These are phyloP conservation scores for Dascyllus trimaculatus DNA, from an alignment of 2,113 vertebrate genomes.

Conservation along the genomic window DNA sequence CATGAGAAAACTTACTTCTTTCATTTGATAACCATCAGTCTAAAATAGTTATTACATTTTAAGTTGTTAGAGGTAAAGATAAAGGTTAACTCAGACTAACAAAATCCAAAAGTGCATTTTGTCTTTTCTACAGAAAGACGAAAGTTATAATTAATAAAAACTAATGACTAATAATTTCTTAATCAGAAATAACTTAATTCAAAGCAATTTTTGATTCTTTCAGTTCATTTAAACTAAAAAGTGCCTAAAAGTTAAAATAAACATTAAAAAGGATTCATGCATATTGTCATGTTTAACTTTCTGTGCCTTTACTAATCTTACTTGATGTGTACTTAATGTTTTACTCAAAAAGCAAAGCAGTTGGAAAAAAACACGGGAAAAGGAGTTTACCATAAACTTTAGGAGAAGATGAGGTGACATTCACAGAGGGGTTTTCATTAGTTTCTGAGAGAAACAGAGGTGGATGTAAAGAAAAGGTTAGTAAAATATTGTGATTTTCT, in stretches of 20 bases:
- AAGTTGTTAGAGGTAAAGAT: background rate
- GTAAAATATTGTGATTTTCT: conserved; percentile 19
- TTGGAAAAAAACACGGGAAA: background rate
- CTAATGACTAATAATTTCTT: background rate
- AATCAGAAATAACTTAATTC: background rate
- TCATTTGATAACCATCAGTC: background rate
- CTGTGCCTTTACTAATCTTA: background rate
- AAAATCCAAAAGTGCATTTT: background rate
- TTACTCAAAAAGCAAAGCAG: background rate
- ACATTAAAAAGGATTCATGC: background rate
- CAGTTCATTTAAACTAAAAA: background rate
- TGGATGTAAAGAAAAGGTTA: conserved; percentile 35
- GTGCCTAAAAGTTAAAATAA: background rate
- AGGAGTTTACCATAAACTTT: conserved; percentile 48
- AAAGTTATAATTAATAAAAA: background rate
- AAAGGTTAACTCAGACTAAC: background rate
- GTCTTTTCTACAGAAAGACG: background rate
- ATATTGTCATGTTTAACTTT: background rate
- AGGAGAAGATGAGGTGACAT: background rate
- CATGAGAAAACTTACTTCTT: background rate
- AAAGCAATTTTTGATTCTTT: background rate
- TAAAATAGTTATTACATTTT: background rate
- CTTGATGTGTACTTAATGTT: background rate
- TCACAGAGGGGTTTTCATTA: conserved; percentile 23
- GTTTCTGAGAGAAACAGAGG: conserved; percentile 46